Evolutionary conservation across 2,113 vertebrate genomes (phyloP).

Genomic region (Pteruthius melanotis): DNA sequence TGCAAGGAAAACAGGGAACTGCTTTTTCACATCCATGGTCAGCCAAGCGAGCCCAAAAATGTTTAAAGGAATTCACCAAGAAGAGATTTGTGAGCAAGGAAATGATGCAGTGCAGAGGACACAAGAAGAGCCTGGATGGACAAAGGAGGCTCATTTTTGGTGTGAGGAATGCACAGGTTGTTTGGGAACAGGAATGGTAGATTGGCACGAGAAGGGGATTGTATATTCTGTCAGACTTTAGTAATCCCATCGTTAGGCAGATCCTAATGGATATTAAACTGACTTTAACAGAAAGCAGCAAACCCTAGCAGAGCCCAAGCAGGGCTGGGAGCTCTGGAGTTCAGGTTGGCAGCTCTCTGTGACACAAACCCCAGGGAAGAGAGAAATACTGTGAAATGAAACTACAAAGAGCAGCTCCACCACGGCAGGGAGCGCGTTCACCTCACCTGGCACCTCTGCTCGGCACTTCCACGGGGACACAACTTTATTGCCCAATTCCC

Average conservation of each 20-base stretch:
- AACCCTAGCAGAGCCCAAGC: not conserved
- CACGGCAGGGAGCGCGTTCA: not conserved
- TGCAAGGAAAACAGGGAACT: not conserved
- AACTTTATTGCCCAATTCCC: not conserved
- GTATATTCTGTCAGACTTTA: not conserved
- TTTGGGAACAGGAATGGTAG: not conserved
- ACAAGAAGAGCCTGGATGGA: not conserved
- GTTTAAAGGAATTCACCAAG: not conserved
- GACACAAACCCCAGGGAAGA: not conserved
- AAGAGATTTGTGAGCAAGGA: not conserved
- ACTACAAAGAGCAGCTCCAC: not conserved
- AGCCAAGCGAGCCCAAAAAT: not conserved
- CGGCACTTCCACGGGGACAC: not conserved
- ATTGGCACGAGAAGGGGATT: not conserved
- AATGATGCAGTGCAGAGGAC: not conserved
- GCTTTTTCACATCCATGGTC: not conserved
- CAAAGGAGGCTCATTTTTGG: not conserved
- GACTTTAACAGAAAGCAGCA: not conserved
- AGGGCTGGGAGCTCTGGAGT: not conserved
- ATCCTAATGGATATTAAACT: not conserved
- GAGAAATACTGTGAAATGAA: not conserved
- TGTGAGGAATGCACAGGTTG: not conserved
- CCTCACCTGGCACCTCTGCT: not conserved
- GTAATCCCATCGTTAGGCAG: not conserved
- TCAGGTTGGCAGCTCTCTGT: not conserved